Evolutionary conservation across 2,888 invertebrate species (phyloP).

Genomic region (Ptychoptera albimana): DNA sequence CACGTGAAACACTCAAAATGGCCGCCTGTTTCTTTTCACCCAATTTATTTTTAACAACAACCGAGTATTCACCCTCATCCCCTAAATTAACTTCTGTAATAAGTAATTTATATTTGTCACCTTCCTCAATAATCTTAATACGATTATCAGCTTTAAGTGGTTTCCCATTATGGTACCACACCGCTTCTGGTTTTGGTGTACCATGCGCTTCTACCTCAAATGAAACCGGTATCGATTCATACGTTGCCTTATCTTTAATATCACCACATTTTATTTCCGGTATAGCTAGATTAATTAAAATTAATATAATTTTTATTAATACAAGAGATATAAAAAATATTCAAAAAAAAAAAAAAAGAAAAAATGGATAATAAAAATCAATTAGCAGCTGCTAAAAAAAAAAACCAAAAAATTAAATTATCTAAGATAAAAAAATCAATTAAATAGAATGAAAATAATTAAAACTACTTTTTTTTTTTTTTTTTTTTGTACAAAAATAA

Average conservation of each 20-base stretch:
- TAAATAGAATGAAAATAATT: too few species aligned
- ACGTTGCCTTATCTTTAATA: conserved; percentile 56
- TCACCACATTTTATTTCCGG: conserved; percentile 56
- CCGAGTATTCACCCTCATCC: conserved; percentile 72
- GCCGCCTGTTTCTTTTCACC: conserved; percentile 65
- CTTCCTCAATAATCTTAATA: conserved; percentile 44
- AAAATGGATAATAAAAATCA: too few species aligned
- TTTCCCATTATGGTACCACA: conserved; percentile 65
- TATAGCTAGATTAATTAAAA: conserved; percentile 35
- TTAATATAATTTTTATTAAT: background rate
- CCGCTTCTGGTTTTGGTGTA: conserved; percentile 57
- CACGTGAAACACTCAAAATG: conserved; percentile 54
- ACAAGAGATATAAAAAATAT: too few species aligned
- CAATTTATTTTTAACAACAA: conserved; percentile 64
- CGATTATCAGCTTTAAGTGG: conserved; percentile 48
- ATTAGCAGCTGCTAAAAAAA: background rate
- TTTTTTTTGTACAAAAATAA: too few species aligned
- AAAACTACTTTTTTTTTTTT: too few species aligned
- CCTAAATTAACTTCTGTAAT: conserved; percentile 49
- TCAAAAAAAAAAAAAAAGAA: too few species aligned
- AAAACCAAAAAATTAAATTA: too few species aligned
- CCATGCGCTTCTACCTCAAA: conserved; percentile 67
- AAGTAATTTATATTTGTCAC: conserved; percentile 56
- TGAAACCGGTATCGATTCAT: conserved; percentile 64
- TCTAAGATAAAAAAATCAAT: too few species aligned